Conservation (phyloP, 1,140 invertebrate genomes). For the Drosophila arizonae region DNA sequence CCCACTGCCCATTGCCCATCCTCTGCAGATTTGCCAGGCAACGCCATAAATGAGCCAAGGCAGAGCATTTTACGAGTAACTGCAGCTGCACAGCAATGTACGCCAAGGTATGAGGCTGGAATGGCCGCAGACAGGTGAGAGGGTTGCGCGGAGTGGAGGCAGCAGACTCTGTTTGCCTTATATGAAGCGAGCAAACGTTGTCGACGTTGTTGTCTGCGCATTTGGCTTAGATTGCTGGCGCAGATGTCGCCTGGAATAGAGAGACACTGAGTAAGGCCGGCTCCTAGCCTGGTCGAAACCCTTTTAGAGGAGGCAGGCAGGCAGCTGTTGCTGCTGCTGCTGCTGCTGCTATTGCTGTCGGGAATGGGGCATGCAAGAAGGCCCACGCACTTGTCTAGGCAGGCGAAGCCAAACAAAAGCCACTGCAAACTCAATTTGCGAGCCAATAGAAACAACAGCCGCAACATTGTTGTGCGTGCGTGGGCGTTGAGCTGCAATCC, state of each 20-base stretch:
- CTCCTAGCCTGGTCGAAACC: constrained; percentile 33
- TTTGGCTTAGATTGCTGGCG: constrained; percentile 57
- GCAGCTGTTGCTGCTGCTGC: constrained; percentile 34
- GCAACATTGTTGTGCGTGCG: constrained; percentile 33
- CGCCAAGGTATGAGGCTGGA: background rate
- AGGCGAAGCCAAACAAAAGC: constrained; percentile 35
- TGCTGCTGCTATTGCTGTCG: constrained; percentile 4
- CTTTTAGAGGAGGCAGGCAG: constrained; percentile 36
- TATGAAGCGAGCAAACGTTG: constrained; percentile 53
- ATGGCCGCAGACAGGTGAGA: constrained; percentile 23
- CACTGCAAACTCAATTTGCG: constrained; percentile 63
- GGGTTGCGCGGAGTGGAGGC: background rate
- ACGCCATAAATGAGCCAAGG: constrained; percentile 29
- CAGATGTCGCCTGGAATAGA: constrained; percentile 62
- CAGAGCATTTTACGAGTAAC: constrained; percentile 50
- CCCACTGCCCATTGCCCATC: background rate
- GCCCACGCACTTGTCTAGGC: constrained; percentile 73
- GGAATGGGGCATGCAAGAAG: background rate
- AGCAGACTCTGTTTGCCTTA: constrained; percentile 55
- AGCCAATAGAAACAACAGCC: constrained; percentile 15
- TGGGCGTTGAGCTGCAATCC: constrained; percentile 22
- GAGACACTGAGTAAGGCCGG: constrained; percentile 2
- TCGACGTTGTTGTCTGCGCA: constrained; percentile 37
- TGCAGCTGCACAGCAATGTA: constrained; percentile 51
- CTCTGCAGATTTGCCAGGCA: constrained; percentile 51